A percentile compares a stretch with the other conserved stretches of the same genome.
These are phyloP conservation scores for Chaetorhynchus papuensis DNA, from an alignment of 2,113 vertebrate species.

Conservation along the genomic window DNA sequence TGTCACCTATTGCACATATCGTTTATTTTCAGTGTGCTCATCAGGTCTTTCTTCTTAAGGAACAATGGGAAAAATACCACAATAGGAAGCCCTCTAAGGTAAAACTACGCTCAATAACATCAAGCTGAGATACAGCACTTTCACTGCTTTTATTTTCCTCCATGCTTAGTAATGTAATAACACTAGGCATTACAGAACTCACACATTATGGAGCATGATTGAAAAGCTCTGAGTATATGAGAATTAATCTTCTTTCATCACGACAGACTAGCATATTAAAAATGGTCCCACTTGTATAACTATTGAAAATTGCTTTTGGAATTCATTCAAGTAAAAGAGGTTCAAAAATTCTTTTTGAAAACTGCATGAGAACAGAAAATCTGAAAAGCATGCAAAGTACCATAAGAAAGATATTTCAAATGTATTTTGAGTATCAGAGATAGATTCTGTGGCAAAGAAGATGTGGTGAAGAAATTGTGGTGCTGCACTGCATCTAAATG, in stretches of 20 bases:
- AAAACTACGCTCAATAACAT: constrained; percentile 66
- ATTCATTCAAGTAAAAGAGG: constrained; percentile 3
- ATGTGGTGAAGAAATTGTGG: constrained; percentile 35
- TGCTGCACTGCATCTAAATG: constrained; percentile 66
- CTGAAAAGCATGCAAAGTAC: background rate
- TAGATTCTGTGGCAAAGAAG: constrained; percentile 35
- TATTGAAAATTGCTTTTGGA: constrained; percentile 38
- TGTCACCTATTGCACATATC: constrained; percentile 11
- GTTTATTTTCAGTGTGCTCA: constrained; percentile 36
- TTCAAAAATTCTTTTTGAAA: constrained; percentile 13
- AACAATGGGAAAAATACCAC: constrained; percentile 65
- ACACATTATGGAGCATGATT: constrained; percentile 21
- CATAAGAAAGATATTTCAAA: background rate
- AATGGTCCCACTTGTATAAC: constrained; percentile 15
- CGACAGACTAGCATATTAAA: constrained; percentile 52
- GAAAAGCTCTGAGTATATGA: constrained; percentile 38
- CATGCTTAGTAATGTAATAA: constrained; percentile 64
- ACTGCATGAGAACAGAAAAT: background rate
- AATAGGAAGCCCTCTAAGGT: constrained; percentile 62
- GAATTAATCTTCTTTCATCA: constrained; percentile 56
- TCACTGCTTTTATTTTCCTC: constrained; percentile 61
- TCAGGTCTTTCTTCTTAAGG: constrained; percentile 64
- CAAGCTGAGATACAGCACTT: constrained; percentile 64
- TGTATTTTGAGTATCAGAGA: background rate
- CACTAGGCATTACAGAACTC: constrained; percentile 25